Evolutionary conservation across 2,797 vertebrate species (phyloP), one percentile per base, ranked within the genome.

Genomic region (Xenopus petersii): DNA sequence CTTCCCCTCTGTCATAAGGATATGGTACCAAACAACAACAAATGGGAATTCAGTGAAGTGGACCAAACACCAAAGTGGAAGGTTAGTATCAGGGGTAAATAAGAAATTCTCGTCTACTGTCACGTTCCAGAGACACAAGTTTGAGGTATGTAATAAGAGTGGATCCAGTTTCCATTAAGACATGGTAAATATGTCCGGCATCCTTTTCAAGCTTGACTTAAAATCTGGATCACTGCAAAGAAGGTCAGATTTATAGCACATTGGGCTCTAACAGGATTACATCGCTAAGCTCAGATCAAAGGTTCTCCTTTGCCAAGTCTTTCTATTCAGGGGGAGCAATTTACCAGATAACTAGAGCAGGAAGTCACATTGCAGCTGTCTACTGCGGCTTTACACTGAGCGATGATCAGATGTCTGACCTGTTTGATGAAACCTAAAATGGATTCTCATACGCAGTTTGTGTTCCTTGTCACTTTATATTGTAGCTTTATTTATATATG

Each of bases 61-160:
- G 97, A 96, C 94, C 83, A 88, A 85, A 81, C 95, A 98, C 86
- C 97, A 98, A 88, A 94, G 90, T 81, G 82, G 86, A 90, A 96
- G 94, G 97, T 96, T 88, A 24, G 91, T 90, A 65, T 49, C 33
- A 51, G 21, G 12, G 10, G n/a, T 26, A 46, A 71, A 64, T 59
- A 64, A 16, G 26, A 59, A 10, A 51, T 51, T 58, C 16, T 10
- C 71, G 30, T 48, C 54, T 70, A 66, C 67, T 65, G 67, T 60
- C 48, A 65, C 58, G 30, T 30, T 69, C 24, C 36, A 66, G 46
- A 64, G 62, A 64, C 46, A 58, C 12, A 46, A 63, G 36, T 49
- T 58, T 65, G 26, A 64, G 49, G 64, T 47, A 64, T 70, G 13
- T 51, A 75, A 70, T 70, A 58, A 15, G 54, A 24, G 26, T 65